Base-by-base conservation (phyloP, 2,113 vertebrate species). In the Suncus etruscus region DNA sequence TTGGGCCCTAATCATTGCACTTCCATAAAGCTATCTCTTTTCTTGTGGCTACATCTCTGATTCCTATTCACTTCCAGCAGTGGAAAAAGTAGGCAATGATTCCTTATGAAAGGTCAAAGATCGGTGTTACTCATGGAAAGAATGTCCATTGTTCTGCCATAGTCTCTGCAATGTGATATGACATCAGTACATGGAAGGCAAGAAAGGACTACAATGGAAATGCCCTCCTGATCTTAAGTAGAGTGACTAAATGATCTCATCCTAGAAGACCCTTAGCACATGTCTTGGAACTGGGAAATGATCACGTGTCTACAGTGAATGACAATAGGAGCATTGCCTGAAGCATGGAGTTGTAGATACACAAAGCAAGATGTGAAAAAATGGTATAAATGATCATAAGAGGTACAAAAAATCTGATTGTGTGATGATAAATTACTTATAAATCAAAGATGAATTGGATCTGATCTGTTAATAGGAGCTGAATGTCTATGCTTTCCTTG, bases 301-400 rank as follows among this genome's bases (percentile, higher is more conserved):
- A 29, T 66, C 8, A 25, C 3, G 9, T 66, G 65, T 11, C 65
- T 66, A 66, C 18, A 18, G 32, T 29, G 75, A 48, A 14, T 45
- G 63, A 45, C n/a, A 50, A 72, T 72, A 79, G 12, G 45, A 45
- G 7, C 7, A n/a, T 79, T 79, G 39, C 45, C 24, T n/a, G 11
- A 66, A 45, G 20, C 73, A 48, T 66, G 48, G 58, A 87, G 32
- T 24, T 61, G 45, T 58, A 68, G 25, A 68, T 63, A n/a, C n/a
- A 1, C 39, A 83, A 54, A 79, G 45, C 51, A n/a, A 86, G 32
- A 11, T 50, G 24, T 45, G 39, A 83, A 87, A 83, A 58, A 45
- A n/a, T n/a, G 83, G 47, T 32, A 11, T 20, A 81, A 80, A 75
- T 75, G 58, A 51, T 88, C 65, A 51, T 75, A 77, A 63, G 50